Evolutionary conservation across 2,113 vertebrate species (phyloP).

Genomic region (Embiotoca jacksoni): DNA sequence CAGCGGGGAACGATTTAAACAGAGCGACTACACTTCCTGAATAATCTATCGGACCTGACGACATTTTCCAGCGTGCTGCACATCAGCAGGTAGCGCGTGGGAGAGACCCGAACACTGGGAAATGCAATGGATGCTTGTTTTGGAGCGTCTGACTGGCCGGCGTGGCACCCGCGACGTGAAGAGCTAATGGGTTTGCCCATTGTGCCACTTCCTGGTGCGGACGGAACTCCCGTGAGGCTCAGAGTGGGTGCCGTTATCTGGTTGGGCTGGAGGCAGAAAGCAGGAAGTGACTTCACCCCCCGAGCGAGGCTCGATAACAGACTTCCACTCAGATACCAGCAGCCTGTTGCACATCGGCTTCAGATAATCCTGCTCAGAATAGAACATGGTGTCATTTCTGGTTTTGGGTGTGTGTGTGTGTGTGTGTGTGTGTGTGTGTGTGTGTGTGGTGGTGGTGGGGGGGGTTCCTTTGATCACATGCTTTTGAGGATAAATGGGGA

Average conservation of each 20-base stretch:
- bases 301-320: conserved; percentile 63
- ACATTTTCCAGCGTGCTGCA: conserved; percentile 23
- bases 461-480: conserved; percentile 16
- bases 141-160: conserved; percentile 57
- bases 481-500: conserved; percentile 22
- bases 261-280: conserved; percentile 52
- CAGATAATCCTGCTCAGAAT: conserved; percentile 60
- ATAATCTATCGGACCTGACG: conserved; percentile 50
- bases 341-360: conserved; percentile 19
- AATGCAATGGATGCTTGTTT: conserved; percentile 63
- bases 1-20: conserved; percentile 61
- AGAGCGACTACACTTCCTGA: conserved; percentile 62
- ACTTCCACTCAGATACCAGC: conserved; percentile 13
- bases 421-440: conserved; percentile 16
- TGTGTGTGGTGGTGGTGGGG: background rate
- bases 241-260: conserved; percentile 71
- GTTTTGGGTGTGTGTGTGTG: conserved; percentile 22
- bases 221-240: conserved; percentile 55
- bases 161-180: conserved; percentile 13
- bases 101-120: conserved; percentile 48
- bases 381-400: conserved; percentile 58
- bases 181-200: conserved; percentile 71
- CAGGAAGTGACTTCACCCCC: conserved; percentile 83
- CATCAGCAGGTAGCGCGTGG: conserved; percentile 2
- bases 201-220: conserved; percentile 80